Evolutionary conservation across 2,113 vertebrate species (phyloP).

Genomic region (Phyllostomus hastatus): DNA sequence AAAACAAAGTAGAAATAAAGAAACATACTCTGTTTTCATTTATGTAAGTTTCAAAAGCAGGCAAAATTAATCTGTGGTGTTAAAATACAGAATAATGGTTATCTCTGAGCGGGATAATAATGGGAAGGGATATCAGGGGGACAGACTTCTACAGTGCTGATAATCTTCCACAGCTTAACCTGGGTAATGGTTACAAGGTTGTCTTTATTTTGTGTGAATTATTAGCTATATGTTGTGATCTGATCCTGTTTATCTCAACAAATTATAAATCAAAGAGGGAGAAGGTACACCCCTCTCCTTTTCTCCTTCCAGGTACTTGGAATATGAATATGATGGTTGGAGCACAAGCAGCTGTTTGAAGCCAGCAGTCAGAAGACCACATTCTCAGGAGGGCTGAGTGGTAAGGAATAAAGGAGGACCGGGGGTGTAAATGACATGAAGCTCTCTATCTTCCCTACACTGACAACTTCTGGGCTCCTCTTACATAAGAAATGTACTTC

Average conservation of each 20-base stretch:
- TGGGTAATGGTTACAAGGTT: neutral
- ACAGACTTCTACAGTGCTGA: neutral
- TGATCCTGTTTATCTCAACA: neutral
- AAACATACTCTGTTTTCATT: neutral
- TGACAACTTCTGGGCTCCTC: neutral
- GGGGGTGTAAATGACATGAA: neutral
- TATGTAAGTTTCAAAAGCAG: neutral
- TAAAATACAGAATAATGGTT: neutral
- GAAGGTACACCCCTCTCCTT: neutral
- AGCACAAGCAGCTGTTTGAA: neutral
- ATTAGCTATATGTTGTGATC: neutral
- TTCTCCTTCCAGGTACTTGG: neutral
- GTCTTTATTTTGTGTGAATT: neutral
- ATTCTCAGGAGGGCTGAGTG: neutral
- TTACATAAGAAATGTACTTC: neutral
- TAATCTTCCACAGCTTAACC: neutral
- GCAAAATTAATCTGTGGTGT: neutral
- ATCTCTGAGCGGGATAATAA: neutral
- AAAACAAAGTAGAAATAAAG: neutral
- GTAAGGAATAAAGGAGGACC: neutral
- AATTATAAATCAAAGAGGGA: neutral
- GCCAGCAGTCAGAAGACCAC: neutral
- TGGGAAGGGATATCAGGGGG: fast-evolving
- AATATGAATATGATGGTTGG: neutral
- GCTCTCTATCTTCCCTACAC: neutral